Percentiles rank a stretch among this genome's conserved stretches.
Evolutionary conservation across 1,140 invertebrate species (phyloP).

Genomic region (Anadara kagoshimensis): DNA sequence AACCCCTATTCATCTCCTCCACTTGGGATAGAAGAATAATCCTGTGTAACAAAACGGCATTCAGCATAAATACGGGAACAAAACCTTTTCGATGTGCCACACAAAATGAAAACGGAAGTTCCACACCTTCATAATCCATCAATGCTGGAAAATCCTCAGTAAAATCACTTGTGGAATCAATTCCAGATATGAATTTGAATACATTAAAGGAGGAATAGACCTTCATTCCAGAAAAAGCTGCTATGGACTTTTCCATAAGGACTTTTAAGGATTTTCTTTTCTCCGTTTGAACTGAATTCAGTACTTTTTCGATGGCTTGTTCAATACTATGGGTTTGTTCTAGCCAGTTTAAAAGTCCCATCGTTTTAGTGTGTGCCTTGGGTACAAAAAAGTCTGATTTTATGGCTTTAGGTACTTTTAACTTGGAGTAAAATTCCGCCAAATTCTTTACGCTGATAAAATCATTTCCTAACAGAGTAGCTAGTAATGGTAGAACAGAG

Average conservation of each 20-base stretch:
- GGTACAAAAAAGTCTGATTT: slow-evolving; percentile 40
- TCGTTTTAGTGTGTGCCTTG: slow-evolving; percentile 79
- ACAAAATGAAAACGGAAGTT: slow-evolving; percentile 80
- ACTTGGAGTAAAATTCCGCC: slow-evolving; percentile 80
- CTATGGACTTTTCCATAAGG: slow-evolving; percentile 53
- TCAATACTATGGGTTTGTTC: slow-evolving; percentile 79
- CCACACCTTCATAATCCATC: slow-evolving; percentile 47
- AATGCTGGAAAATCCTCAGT: too few relatives aligned
- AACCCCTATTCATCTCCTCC: slow-evolving; percentile 79
- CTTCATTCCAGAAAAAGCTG: slow-evolving; percentile 48
- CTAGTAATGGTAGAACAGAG: slow-evolving; percentile 83
- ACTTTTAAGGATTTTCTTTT: slow-evolving; percentile 47
- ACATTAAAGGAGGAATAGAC: slow-evolving; percentile 9
- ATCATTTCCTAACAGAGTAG: slow-evolving; percentile 90
- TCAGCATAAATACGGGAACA: slow-evolving; percentile 80
- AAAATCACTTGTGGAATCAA: too few relatives aligned
- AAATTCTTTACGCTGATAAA: slow-evolving; percentile 84
- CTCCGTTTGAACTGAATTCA: slow-evolving; percentile 53
- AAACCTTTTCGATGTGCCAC: slow-evolving; percentile 77
- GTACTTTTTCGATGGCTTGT: slow-evolving; percentile 79
- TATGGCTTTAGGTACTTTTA: slow-evolving; percentile 78
- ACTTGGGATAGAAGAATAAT: slow-evolving; percentile 84
- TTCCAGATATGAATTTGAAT: too few relatives aligned
- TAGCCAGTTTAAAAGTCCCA: slow-evolving; percentile 84
- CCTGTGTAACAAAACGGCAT: slow-evolving; percentile 79